Conservation (phyloP, 2,888 invertebrate genomes). For the Campaea margaritaria region DNA sequence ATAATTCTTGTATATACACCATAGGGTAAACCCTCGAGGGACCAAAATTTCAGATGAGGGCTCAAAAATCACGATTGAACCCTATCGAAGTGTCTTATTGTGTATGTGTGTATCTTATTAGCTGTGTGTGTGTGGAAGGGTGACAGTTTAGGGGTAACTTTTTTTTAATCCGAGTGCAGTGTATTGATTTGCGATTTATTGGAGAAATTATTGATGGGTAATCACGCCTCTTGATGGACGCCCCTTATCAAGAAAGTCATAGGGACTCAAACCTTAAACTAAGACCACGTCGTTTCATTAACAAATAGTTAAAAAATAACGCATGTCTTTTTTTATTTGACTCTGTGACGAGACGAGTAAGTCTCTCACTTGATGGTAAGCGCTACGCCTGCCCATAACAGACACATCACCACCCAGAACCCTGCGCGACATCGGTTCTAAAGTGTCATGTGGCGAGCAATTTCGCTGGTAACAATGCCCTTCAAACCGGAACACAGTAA, state of each 20-base stretch:
- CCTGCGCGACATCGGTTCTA: too few species aligned
- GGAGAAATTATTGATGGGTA: slow-evolving; percentile 25
- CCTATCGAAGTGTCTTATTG: slow-evolving; percentile 37
- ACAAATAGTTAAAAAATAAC: too few species aligned
- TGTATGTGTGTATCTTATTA: slow-evolving; percentile 28
- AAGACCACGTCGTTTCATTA: too few species aligned
- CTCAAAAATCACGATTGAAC: slow-evolving; percentile 67
- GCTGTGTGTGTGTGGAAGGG: slow-evolving; percentile 40
- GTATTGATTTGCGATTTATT: slow-evolving; percentile 41
- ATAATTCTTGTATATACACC: slow-evolving; percentile 57
- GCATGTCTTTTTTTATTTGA: too few species aligned
- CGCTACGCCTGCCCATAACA: too few species aligned
- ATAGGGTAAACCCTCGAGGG: slow-evolving; percentile 72
- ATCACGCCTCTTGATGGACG: slow-evolving; percentile 8
- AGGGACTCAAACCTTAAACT: too few species aligned
- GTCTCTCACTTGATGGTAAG: too few species aligned
- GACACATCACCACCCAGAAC: too few species aligned
- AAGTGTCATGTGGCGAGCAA: too few species aligned
- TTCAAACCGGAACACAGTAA: too few species aligned
- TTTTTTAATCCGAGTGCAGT: slow-evolving; percentile 41
- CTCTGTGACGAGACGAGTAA: too few species aligned
- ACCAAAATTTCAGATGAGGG: slow-evolving; percentile 69
- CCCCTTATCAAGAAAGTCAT: background rate
- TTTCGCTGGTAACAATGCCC: too few species aligned
- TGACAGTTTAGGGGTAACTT: slow-evolving; percentile 48